Conservation (phyloP, 2,797 vertebrate species). For the Arnoldichthys spilopterus region DNA sequence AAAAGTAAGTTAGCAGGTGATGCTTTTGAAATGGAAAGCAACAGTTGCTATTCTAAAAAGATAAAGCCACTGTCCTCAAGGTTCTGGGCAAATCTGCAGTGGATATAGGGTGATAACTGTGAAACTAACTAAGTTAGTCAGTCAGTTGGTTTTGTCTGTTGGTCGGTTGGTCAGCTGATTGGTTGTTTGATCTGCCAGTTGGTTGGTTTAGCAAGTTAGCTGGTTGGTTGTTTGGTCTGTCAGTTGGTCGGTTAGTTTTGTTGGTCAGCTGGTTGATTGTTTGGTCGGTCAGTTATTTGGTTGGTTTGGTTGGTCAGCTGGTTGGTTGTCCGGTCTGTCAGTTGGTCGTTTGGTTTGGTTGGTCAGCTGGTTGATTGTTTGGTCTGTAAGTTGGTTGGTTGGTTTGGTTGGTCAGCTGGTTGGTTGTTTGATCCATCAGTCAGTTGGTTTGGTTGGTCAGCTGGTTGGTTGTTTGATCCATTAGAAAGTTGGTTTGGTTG, state of each 20-base stretch:
- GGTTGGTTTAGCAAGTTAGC: background rate
- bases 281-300: background rate
- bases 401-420: background rate
- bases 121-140: too few species aligned
- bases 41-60: conserved; percentile 6
- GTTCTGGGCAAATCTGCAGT: background rate
- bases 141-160: background rate
- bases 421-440: background rate
- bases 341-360: background rate
- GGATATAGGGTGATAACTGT: too few species aligned
- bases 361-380: background rate
- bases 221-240: background rate
- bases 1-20: conserved; percentile 1
- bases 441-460: background rate
- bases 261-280: background rate
- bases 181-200: background rate
- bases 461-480: background rate
- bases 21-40: conserved; percentile 8
- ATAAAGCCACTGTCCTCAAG: background rate
- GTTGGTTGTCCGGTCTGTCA: background rate
- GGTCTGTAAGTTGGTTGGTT: background rate
- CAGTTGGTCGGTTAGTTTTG: background rate
- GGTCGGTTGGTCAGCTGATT: background rate
- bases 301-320: background rate
- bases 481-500: background rate